Base-by-base conservation (phyloP, 2,888 invertebrate species). In the Chelonus formosanus region DNA sequence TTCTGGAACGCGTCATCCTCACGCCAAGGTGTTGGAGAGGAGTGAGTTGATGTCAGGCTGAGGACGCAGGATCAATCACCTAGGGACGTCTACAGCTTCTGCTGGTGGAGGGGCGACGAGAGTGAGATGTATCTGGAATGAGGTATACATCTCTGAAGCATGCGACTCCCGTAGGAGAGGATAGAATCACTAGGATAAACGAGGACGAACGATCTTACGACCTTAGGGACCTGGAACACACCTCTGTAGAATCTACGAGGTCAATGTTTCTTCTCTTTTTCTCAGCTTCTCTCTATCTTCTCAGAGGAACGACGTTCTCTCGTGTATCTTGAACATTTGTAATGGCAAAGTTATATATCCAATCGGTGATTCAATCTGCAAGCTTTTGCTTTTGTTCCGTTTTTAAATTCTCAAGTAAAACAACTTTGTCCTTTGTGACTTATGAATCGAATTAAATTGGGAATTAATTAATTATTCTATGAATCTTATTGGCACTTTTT, bases 51-150 rank as follows among this genome's bases (percentile, higher is more conserved):
- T 58, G 57, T 67, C 67, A 57, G 34, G 57, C 50, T 58, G 20
- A 63, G 65, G 65, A 67, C 63, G 57, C 50, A 59, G 70, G 68
- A 72, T 72, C 71, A 72, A 72, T 72, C 72, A 72, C 71, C 68
- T 20, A 58, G 53, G 48, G 55, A 63, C 58, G 67, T 61, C 57
- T 58, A 36, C 56, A 50, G 67, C 63, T 69, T 56, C 59, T 45
- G n/a, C 35, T 60, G 58, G 34, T 59, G 36, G 34, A 47, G 50
- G 10, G 7, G 20, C n/a, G 4, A 48, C 34, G 50, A 50, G 57
- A 67, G 59, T 56, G 60, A 40, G 40, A 40, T 40, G 40, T 40
- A 40, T 40, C 4, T 40, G 40, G 40, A 40, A 40, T 32, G 8
- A 34, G 31, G 34, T 32, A 8, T 52, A 8, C 52, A 52, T 52